Percentiles rank a stretch among this genome's conserved stretches.
phyloP scores from a whole-genome alignment of 2,797 vertebrate species.

The Scomberomorus guttatus region DNA sequence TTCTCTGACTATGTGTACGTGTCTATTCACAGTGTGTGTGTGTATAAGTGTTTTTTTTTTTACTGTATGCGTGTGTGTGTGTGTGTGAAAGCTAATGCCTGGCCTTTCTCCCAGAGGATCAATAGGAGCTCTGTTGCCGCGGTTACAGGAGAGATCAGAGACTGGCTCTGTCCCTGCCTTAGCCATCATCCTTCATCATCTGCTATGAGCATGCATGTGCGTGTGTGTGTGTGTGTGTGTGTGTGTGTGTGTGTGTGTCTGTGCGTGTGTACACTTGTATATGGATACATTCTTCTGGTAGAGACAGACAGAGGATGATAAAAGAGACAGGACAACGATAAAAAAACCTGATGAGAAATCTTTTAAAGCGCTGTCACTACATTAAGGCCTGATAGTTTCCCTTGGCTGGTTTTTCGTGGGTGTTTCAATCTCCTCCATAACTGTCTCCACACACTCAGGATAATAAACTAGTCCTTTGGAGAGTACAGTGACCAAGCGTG shows the following conservation, averaged over 20 bases:
- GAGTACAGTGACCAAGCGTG: constrained; percentile 55
- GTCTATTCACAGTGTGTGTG: constrained; percentile 12
- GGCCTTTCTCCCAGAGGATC: constrained; percentile 81
- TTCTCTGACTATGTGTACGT: constrained; percentile 3
- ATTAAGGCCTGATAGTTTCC: constrained; percentile 65
- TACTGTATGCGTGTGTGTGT: constrained; percentile 50
- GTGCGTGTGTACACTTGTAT: constrained; percentile 18
- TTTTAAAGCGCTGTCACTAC: constrained; percentile 61
- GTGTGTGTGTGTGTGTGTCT: constrained; percentile 16
- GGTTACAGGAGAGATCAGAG: constrained; percentile 85
- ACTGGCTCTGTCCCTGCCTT: constrained; percentile 80
- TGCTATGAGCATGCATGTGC: constrained; percentile 45
- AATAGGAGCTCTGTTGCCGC: constrained; percentile 86
- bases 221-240: constrained; percentile 15
- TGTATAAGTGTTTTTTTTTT: constrained; percentile 31
- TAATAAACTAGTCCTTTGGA: constrained; percentile 66
- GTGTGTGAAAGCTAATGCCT: constrained; percentile 71
- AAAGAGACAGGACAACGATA: constrained; percentile 52
- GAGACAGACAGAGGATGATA: constrained; percentile 57
- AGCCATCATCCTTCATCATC: constrained; percentile 80
- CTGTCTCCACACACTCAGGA: constrained; percentile 52
- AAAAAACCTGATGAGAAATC: constrained; percentile 55
- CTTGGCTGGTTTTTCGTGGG: constrained; percentile 46
- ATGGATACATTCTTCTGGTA: constrained; percentile 24
- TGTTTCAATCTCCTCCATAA: constrained; percentile 66